Base-by-base conservation (phyloP, 2,113 vertebrate species). In the Lonchura striata region DNA sequence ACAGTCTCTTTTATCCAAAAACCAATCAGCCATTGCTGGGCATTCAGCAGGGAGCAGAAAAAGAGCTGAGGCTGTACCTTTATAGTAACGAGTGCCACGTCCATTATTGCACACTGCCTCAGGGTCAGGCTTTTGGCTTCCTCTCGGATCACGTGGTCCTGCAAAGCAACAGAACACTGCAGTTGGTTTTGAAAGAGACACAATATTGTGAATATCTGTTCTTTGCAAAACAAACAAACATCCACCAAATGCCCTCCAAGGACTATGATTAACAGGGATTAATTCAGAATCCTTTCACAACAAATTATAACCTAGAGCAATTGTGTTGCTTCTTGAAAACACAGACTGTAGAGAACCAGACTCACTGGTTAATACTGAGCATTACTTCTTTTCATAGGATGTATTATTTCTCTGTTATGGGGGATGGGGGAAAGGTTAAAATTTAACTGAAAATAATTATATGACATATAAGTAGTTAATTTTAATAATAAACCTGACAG, bases 91-190 rank as follows among this genome's bases (percentile, higher is more conserved):
- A 99, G 98, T 56, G 99, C 99, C 60, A 98, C 98, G 59, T 99
- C 99, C 99, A 99, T 99, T 84, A 99, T 90, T 18, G 99, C 98
- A 86, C 99, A 99, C 86, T 99, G 99, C 94, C 99, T 97, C 79
- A 98, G 98, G 4, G 98, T 98, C 97, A 99, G 98, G 96, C 99
- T 99, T 76, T 98, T 98, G 92, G 98, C 97, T 89, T 99, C 99
- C 82, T 99, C 99, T 83, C 99, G 98, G 83, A 97, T 99, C 64
- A 99, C 98, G 15, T 99, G 99, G 41, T 99, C 99, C 99, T 99
- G 94, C n/a, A 94, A 96, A 86, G 81, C 90, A 88, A 72, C 63
- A 87, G 12, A 71, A 35, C 4, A 50, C 54, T 10, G 46, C 35
- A 13, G 17, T 13, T 44, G 25, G 20, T 64, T 76, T 91, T n/a